A percentile compares a stretch with the other conserved stretches of the same genome.
Conservation (phyloP, 2,888 invertebrate genomes). For the Acheta domesticus region DNA sequence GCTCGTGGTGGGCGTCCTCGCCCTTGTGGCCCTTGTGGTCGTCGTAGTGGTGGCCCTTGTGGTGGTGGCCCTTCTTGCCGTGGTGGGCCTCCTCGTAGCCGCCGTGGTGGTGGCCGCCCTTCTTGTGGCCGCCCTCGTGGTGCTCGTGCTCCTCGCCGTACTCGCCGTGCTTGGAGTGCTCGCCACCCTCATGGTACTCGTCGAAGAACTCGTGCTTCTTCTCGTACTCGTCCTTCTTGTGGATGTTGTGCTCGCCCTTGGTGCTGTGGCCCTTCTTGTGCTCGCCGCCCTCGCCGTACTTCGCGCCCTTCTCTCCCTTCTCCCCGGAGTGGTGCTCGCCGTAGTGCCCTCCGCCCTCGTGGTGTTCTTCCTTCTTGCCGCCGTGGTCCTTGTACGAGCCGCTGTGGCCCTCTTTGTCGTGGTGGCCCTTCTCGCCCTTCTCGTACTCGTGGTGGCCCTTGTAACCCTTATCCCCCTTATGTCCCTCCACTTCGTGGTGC, state of each 20-base stretch:
- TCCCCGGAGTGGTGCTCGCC: conserved; percentile 64
- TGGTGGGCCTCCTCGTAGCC: conserved; percentile 56
- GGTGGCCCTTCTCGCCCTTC: conserved; percentile 63
- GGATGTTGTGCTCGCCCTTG: conserved; percentile 69
- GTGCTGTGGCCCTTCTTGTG: conserved; percentile 71
- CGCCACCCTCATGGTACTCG: conserved; percentile 65
- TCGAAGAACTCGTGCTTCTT: conserved; percentile 74
- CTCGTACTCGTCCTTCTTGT: conserved; percentile 71
- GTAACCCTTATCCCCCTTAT: conserved; percentile 64
- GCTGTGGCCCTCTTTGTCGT: conserved; percentile 63
- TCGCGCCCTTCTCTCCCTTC: conserved; percentile 60
- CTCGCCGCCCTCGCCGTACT: conserved; percentile 59
- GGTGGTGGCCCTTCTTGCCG: conserved; percentile 47
- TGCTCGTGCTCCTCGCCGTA: conserved; percentile 54
- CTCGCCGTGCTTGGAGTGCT: conserved; percentile 63
- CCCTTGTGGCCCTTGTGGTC: conserved; percentile 38
- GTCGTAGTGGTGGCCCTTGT: conserved; percentile 39
- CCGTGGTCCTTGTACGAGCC: conserved; percentile 62
- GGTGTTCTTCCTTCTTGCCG: conserved; percentile 59
- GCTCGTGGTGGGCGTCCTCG: conserved; percentile 37
- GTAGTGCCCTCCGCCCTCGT: conserved; percentile 62
- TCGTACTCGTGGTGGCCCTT: conserved; percentile 61
- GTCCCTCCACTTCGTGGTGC: conserved; percentile 56
- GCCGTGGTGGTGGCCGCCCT: conserved; percentile 39
- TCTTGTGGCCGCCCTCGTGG: conserved; percentile 46